Evolutionary conservation across 2,797 vertebrate species (phyloP), one percentile per base, ranked within the genome.

Genomic region (Pagetopsis macropterus): DNA sequence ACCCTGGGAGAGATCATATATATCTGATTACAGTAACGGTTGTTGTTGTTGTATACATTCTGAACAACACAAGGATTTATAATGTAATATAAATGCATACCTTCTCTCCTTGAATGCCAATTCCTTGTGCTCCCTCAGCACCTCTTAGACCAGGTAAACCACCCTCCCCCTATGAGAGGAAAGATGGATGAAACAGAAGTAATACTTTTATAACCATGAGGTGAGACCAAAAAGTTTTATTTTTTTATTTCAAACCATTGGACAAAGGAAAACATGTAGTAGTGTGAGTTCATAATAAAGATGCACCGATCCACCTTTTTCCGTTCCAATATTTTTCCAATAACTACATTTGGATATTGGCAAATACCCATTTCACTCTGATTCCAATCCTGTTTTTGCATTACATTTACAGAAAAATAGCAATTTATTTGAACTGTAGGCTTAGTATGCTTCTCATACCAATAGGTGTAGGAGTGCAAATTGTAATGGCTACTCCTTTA

Each of bases 61-160:
- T 67, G 13, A 57, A 54, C 3, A 12, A 46, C 3, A 69, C 16
- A 66, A 54, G 16, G 3, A 49, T 31, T 48, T 27, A 11, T 12
- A 45, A 44, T 54, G 14, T 19, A 41, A 77, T 27, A 27, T 27
- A 27, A 27, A 27, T 67, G 10, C 43, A 43, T 72, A 96, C 97
- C 94, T 97, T 97, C 88, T 96, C 94, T 11, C 96, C 96, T 88
- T 96, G 96, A 87, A 88, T 95, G 76, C 96, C 96, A 90, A 95
- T 88, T 48, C 96, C 96, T 80, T 91, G 82, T 37, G 90, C 67
- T 82, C 97, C 96, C 71, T 97, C 96, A 66, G 89, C 69, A 52
- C 97, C 97, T 90, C 95, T 95, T 51, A 93, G 88, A 79, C 97
- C 96, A 71, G 93, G 46, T 70, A 94, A 77, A 50, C 97, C 96